phyloP scores from a whole-genome alignment of 2,113 vertebrate species.

The Calidris pygmaea region DNA sequence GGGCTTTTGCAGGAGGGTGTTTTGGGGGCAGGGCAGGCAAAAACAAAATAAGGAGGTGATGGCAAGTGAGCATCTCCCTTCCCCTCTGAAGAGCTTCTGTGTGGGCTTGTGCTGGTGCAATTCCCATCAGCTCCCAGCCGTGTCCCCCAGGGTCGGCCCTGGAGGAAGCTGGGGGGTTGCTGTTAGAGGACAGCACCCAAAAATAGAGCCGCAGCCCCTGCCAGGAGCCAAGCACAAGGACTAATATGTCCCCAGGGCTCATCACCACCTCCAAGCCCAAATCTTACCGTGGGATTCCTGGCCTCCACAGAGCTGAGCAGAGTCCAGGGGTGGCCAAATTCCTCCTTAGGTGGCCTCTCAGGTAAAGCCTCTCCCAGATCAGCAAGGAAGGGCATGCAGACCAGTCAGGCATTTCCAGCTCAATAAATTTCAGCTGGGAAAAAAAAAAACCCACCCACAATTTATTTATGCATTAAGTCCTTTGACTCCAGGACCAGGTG shows the following conservation, averaged over 20 bases:
- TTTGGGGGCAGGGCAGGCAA: background rate
- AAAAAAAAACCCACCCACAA: accelerated
- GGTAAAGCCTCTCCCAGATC: background rate
- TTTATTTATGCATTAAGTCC: background rate
- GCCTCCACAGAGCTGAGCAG: background rate
- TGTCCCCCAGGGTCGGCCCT: accelerated
- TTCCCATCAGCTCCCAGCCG: background rate
- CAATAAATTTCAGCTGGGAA: background rate
- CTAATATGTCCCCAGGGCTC: background rate
- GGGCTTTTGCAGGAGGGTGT: background rate
- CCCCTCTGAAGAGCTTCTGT: background rate
- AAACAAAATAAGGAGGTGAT: background rate
- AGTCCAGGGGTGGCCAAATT: background rate
- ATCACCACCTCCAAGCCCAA: background rate
- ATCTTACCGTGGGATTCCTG: accelerated
- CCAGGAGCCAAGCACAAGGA: background rate
- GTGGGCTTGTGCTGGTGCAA: accelerated
- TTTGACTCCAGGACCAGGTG: background rate
- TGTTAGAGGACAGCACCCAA: background rate
- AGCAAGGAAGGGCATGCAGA: background rate
- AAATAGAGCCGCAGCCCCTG: background rate
- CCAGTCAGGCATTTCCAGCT: background rate
- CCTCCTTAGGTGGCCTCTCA: background rate
- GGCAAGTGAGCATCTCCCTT: background rate
- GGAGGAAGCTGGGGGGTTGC: background rate